A percentile compares a stretch with the other conserved stretches of the same genome.
Evolutionary conservation across 2,113 vertebrate species (phyloP).

Genomic region (Cavia aperea): DNA sequence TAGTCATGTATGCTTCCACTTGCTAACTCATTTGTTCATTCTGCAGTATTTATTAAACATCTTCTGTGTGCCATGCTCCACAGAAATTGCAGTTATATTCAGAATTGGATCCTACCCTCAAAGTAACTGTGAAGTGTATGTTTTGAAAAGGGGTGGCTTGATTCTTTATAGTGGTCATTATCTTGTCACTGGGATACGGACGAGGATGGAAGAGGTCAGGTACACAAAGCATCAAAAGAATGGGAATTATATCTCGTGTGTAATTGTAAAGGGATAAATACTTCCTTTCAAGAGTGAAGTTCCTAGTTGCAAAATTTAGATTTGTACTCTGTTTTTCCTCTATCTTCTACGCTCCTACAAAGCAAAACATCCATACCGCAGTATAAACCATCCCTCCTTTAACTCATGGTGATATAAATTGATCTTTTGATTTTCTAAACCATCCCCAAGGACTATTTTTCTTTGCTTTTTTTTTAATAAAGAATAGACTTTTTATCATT

Average conservation of each 20-base stretch:
- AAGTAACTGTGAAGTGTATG: not conserved
- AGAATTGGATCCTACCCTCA: not conserved
- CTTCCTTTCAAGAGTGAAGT: not conserved
- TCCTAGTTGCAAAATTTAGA: not conserved
- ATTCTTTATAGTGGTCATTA: not conserved
- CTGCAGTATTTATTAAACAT: not conserved
- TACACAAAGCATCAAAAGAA: not conserved
- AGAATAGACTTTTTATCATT: slow-evolving; percentile 17
- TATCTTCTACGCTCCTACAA: not conserved
- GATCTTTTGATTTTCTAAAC: not conserved
- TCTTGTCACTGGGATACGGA: not conserved
- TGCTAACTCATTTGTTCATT: not conserved
- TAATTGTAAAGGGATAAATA: slow-evolving; percentile 21
- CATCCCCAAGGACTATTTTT: not conserved
- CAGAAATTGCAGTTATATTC: not conserved
- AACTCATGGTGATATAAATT: not conserved
- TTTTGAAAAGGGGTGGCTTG: not conserved
- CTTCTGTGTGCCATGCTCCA: not conserved
- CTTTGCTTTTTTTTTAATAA: not conserved
- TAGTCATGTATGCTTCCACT: not conserved
- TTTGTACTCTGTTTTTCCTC: not conserved
- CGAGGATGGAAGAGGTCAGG: not conserved
- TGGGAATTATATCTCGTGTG: not conserved
- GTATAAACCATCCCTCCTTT: slow-evolving; percentile 3
- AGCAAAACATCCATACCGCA: not conserved